These are phyloP conservation scores for Aerospiza tachiro DNA, from an alignment of 2,797 vertebrate species.

Conservation along the genomic window DNA sequence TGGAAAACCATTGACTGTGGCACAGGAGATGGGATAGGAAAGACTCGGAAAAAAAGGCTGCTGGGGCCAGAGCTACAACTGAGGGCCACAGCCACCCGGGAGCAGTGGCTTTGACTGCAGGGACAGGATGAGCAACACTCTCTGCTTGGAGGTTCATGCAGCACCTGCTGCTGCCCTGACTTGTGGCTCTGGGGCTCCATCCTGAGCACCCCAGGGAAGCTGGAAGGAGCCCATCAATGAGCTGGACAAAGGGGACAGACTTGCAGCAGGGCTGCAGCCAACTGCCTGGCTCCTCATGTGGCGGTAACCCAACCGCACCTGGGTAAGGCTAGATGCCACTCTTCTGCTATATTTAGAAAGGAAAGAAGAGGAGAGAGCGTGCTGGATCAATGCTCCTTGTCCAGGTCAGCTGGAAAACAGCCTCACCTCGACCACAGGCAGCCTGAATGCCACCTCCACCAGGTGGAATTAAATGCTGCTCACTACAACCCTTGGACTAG, in stretches of 20 bases:
- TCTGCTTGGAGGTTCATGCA: neutral
- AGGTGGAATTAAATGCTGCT: neutral
- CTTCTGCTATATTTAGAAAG: slow-evolving; percentile 17
- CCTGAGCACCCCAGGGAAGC: neutral
- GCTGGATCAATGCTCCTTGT: neutral
- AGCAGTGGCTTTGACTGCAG: neutral
- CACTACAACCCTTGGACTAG: slow-evolving; percentile 5
- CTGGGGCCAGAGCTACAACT: neutral
- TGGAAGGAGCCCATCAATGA: neutral
- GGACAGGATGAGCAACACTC: fast-evolving
- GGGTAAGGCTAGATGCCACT: neutral
- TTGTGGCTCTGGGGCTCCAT: neutral
- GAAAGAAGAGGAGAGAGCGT: neutral
- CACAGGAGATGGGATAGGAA: neutral
- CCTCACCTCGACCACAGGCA: neutral
- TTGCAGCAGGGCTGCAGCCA: neutral
- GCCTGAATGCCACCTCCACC: neutral
- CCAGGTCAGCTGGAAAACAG: neutral
- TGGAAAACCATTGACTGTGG: neutral
- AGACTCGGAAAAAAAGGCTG: fast-evolving
- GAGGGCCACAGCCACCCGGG: neutral
- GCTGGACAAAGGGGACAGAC: neutral
- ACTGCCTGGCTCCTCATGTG: neutral
- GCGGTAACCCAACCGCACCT: neutral
- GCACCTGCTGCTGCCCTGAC: neutral